Evolutionary conservation across 2,888 invertebrate genomes (phyloP).

Genomic region (Siphlonurus alternatus): DNA sequence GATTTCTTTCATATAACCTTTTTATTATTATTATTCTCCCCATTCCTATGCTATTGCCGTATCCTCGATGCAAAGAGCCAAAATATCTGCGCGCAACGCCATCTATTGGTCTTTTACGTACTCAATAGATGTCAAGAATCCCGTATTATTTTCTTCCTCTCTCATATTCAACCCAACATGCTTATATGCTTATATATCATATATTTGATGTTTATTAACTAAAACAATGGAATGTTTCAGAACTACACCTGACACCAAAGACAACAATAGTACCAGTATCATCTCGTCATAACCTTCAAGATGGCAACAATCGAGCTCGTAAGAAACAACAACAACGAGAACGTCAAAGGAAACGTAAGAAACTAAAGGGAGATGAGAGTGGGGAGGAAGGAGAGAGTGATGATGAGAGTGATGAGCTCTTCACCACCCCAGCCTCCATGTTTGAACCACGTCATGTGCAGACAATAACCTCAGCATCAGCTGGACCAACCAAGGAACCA

Average conservation of each 20-base stretch:
- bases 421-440: not conserved
- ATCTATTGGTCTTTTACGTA: too few relatives aligned
- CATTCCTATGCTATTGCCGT: too few relatives aligned
- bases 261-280: conserved; percentile 8
- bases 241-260: conserved; percentile 7
- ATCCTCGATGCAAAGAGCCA: too few relatives aligned
- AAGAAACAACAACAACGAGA: conserved; percentile 7
- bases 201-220: too few relatives aligned
- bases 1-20: too few relatives aligned
- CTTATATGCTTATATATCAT: too few relatives aligned
- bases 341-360: conserved; percentile 1
- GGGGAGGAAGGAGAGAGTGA: conserved; percentile 6
- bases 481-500: not conserved
- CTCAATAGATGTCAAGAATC: too few relatives aligned
- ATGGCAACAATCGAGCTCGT: not conserved
- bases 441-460: not conserved
- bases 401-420: not conserved
- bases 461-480: not conserved
- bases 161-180: too few relatives aligned
- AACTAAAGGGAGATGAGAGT: conserved; percentile 7
- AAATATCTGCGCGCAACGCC: too few relatives aligned
- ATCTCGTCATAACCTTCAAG: conserved; percentile 1
- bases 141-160: too few relatives aligned
- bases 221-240: not conserved
- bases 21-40: too few relatives aligned